Base-by-base conservation (phyloP, 2,113 vertebrate genomes). In the Atherinomorus stipes region DNA sequence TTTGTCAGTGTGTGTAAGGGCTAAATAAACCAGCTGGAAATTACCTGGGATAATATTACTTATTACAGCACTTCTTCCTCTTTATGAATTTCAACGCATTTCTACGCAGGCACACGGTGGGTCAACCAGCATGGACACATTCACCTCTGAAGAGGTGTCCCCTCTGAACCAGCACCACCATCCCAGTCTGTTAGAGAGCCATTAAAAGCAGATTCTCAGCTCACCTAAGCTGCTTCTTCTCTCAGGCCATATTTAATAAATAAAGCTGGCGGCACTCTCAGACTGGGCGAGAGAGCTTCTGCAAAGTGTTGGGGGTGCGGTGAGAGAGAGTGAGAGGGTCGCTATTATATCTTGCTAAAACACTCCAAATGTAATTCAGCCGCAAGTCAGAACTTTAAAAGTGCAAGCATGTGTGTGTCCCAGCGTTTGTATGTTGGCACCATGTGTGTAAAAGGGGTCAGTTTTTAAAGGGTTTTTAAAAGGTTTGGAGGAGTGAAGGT, bases 341-440 rank as follows among this genome's bases (percentile, higher is more conserved):
- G 76, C 91, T 90, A 85, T 91, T 90, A 89, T 85, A 83, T 86
- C 78, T 64, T 80, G 88, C 83, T 89, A 90, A 90, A 93, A 93
- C 66, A 40, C 87, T 89, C 78, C 78, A 88, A 92, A 93, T 93
- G 92, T 92, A 93, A 93, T 92, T 89, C 92, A 83, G 91, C 93
- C 78, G 50, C 74, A 70, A 93, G 92, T 91, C 84, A 85, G 79
- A 83, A 87, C 84, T 91, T 89, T 81, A 81, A 92, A 91, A 92
- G 91, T 91, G 92, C 82, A 66, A 83, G 58, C 52, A 6, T 5
- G 71, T 59, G 68, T 78, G 75, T 79, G 82, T 89, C 50, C 66
- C 47, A 11, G 31, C 23, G 51, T 78, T 81, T 87, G 70, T 86
- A 63, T 40, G 42, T 60, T 60, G 61, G 57, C 49, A 7, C 49